Evolutionary conservation across 1,140 invertebrate genomes (phyloP), one percentile per base, ranked within the genome.

Genomic region (Neodiprion pinetum): DNA sequence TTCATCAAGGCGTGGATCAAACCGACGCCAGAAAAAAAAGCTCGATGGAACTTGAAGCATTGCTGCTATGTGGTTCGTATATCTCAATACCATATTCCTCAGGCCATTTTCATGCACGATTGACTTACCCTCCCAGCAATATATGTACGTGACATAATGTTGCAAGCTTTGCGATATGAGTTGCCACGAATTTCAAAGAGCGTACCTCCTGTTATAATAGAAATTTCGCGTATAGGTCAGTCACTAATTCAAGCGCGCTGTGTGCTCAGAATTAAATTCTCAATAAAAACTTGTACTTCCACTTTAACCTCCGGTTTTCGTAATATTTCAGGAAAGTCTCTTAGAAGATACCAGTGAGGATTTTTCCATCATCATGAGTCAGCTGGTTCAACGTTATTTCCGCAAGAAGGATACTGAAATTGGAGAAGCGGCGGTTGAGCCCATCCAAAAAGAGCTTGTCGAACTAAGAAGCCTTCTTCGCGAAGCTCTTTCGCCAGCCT

Each of bases 311-410:
- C 28, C 28, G 28, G 28, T 40, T 7, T 61, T 9, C 9, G 11
- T 9, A 61, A 61, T 48, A 7, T 40, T 71, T 11, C 28, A 84
- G 81, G 81, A 85, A 61, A 73, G 80, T 17, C 9, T 79, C 1
- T 72, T 74, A 12, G 75, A 79, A 12, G 77, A 80, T 1, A 77
- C 78, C 28, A 77, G 78, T 8, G 14, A 75, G 21, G 85, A 89
- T 47, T 91, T 88, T 77, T 84, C 85, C 0, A 80, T 88, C n/a
- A 72, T 91, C 8, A 91, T 91, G 89, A 83, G 88, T 1, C 84
- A 88, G 53, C 75, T 91, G 40, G 86, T 90, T 5, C 90, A 91
- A 79, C 80, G 90, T 74, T 91, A 91, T 77, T 91, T 91, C 75
- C 83, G 89, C 23, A 84, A 88, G 21, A 90, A 88, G 65, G 86